Evolutionary conservation across 2,888 invertebrate species (phyloP), one percentile per base, ranked within the genome.

Genomic region (Pomacea canaliculata): DNA sequence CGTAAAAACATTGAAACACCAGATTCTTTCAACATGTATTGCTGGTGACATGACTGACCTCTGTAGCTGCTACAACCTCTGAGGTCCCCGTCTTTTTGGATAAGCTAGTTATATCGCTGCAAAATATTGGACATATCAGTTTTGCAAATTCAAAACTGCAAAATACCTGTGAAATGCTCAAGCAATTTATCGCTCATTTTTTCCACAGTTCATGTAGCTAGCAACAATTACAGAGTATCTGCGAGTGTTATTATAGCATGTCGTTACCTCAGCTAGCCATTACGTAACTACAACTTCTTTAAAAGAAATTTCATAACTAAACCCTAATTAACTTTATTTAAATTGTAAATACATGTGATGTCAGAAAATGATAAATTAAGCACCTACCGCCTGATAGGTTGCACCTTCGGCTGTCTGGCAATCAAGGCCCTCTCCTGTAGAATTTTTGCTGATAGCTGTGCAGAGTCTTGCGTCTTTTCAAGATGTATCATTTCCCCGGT

Each of bases 371-470:
- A 37, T 5, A 56, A 56, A 7, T 8, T 16, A 56, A 56, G 12
- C 27, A 49, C 49, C n/a, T 69, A 69, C 69, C 69, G 69, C 48
- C 51, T 70, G 51, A 19, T 18, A 16, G 69, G 62, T 62, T 73
- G 73, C 37, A 56, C 70, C 63, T 46, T 70, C 13, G 67, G 48
- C 63, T 73, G 71, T 71, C 84, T 78, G 4, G 83, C 83, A 1
- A 71, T 69, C 37, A 49, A 73, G 23, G 82, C 85, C 59, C 82
- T 78, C 71, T 86, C 85, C 65, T 83, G 81, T 56, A 86, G 78
- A 5, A 85, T 86, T 77, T 85, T 85, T n/a, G 84, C 83, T 4
- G 86, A 85, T 23, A 79, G 76, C 7, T 80, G 70, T n/a, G 83
- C 84, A 23, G 83, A 82, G 1, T 84, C 83, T 46, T 83, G 84